Percentiles rank a stretch among this genome's conserved stretches.
These are phyloP conservation scores for Cydia pomonella DNA, from an alignment of 1,140 invertebrate species.

Conservation along the genomic window DNA sequence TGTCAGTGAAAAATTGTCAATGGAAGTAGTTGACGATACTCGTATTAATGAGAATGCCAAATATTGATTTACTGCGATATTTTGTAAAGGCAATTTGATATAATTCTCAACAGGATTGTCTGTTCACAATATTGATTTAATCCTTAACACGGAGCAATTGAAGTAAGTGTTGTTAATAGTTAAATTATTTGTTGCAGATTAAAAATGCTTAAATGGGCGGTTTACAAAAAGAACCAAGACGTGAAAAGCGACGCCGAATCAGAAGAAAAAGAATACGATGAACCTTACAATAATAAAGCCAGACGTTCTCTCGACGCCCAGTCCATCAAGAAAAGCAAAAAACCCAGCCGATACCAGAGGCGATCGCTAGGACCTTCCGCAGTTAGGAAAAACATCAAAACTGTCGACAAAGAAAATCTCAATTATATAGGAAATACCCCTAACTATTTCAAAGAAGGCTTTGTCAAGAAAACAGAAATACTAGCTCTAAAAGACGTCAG, in stretches of 20 bases:
- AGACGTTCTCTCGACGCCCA: slow-evolving; percentile 69
- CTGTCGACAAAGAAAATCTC: slow-evolving; percentile 71
- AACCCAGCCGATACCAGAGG: slow-evolving; percentile 73
- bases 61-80: no score
- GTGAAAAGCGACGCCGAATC: slow-evolving; percentile 47
- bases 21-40: not conserved
- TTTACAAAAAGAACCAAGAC: slow-evolving; percentile 75
- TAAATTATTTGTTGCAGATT: slow-evolving; percentile 57
- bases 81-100: no score
- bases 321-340: slow-evolving; percentile 71
- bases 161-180: not conserved
- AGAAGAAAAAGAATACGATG: slow-evolving; percentile 46
- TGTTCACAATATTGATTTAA: not conserved
- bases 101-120: no score
- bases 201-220: slow-evolving; percentile 77
- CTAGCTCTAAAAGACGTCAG: slow-evolving; percentile 73
- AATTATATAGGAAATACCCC: slow-evolving; percentile 72
- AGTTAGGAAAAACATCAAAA: slow-evolving; percentile 60
- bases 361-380: slow-evolving; percentile 65
- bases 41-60: no score
- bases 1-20: not conserved
- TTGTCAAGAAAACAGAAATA: slow-evolving; percentile 67
- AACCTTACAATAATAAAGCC: slow-evolving; percentile 50
- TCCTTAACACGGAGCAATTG: not conserved
- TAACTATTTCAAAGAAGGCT: slow-evolving; percentile 73